These are phyloP conservation scores for Norana najaformis DNA, from an alignment of 2,888 invertebrate species.

Conservation along the genomic window DNA sequence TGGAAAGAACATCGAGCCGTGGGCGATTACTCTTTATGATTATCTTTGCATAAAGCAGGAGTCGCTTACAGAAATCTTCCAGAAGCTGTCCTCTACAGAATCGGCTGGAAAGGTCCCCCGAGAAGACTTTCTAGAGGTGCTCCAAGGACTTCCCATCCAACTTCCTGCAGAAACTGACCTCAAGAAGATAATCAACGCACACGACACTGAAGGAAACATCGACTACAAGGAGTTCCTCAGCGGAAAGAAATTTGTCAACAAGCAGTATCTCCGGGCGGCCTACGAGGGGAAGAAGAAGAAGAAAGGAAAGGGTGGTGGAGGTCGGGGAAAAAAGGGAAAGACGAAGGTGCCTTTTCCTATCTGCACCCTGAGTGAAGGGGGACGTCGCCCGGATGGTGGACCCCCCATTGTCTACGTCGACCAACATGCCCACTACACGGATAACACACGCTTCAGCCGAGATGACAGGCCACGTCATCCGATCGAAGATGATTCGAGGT, in stretches of 20 bases:
- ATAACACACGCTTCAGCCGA: slow-evolving; percentile 57
- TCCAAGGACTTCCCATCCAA: slow-evolving; percentile 54
- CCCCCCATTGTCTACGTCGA: slow-evolving; percentile 59
- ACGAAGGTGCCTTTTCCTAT: slow-evolving; percentile 61
- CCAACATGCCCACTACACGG: slow-evolving; percentile 61
- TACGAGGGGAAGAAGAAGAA: slow-evolving; percentile 63
- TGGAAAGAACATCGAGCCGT: slow-evolving; percentile 59
- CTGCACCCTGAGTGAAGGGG: slow-evolving; percentile 58
- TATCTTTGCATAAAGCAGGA: slow-evolving; percentile 52
- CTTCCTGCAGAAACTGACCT: slow-evolving; percentile 54
- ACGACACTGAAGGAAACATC: slow-evolving; percentile 57
- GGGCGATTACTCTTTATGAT: slow-evolving; percentile 59
- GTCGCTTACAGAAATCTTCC: slow-evolving; percentile 51
- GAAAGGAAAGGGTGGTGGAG: slow-evolving; percentile 53
- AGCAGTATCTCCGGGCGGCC: slow-evolving; percentile 58
- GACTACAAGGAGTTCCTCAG: slow-evolving; percentile 59
- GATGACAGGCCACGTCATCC: slow-evolving; percentile 60
- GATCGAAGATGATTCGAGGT: slow-evolving; percentile 60
- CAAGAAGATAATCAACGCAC: slow-evolving; percentile 48
- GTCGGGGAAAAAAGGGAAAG: slow-evolving; percentile 56
- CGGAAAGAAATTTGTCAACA: slow-evolving; percentile 62
- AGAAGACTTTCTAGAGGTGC: slow-evolving; percentile 55
- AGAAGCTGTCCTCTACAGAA: slow-evolving; percentile 56
- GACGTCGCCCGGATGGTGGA: slow-evolving; percentile 60
- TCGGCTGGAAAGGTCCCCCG: slow-evolving; percentile 52